Evolutionary conservation across 2,797 vertebrate species (phyloP), one percentile per base, ranked within the genome.

Genomic region (Remorina albescens): DNA sequence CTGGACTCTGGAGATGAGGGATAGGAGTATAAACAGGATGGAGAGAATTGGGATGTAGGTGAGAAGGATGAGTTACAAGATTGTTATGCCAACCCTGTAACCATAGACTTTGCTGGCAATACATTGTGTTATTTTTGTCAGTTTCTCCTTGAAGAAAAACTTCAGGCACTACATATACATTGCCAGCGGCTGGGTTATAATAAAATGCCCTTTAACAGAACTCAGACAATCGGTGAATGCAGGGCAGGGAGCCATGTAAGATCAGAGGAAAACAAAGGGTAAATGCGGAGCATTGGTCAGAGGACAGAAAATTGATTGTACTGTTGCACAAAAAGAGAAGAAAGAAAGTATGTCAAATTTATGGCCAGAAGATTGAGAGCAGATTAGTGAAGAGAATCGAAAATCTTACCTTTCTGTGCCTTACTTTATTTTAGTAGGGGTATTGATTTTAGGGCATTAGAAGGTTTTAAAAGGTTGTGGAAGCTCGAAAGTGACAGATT

Each of bases 21-120:
- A 25, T n/a, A 37, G 37, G 28, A 10, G 34, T 6, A 25, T 41
- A 16, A 91, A 78, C 83, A 90, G 85, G 69, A 79, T 34, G 85
- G 83, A 79, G 81, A 53, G 44, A 37, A 30, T 49, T 11, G 19
- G 3, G 30, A 67, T 60, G 47, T 13, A 39, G 57, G 46, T 71
- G 16, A 39, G 51, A 74, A 8, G 2, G 6, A 25, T 6, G 8
- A 26, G 36, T 47, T 37, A 46, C 64, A 32, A 36, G 44, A 62
- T 62, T 34, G 13, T 23, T 32, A 6, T 51, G 51, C 21, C 32
- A 50, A 18, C 21, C 39, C 34, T 60, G 34, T 59, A 37, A 37
- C 54, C 18, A 21, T 5, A 62, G 54, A 68, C 67, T 56, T 30
- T 25, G n/a, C 28, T 54, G 58, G 8, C 7, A 62, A 34, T 34